Evolutionary conservation across 2,888 invertebrate species (phyloP).

Genomic region (Eristalis arbustorum): DNA sequence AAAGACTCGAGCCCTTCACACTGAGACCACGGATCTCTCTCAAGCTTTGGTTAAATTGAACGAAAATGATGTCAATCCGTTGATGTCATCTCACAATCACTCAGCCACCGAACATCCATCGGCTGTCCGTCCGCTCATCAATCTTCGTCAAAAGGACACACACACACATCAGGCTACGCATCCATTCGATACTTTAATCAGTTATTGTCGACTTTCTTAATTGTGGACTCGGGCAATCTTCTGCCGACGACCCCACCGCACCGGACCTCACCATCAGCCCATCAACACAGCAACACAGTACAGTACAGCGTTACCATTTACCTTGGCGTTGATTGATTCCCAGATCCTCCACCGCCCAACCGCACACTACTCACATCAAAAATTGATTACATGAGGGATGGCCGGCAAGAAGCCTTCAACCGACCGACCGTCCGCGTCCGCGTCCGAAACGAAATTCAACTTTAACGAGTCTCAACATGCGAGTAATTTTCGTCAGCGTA

Average conservation of each 20-base stretch:
- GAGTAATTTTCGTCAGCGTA: constrained; percentile 57
- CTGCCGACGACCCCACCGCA: too few species aligned
- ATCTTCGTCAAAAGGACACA: constrained; percentile 16
- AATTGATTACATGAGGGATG: constrained; percentile 52
- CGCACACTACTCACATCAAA: constrained; percentile 31
- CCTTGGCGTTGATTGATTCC: constrained; percentile 68
- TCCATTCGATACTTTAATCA: constrained; percentile 44
- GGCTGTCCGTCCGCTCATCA: constrained; percentile 20
- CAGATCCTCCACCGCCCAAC: constrained; percentile 32
- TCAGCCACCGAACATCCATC: not conserved
- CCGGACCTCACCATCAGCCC: constrained; percentile 22
- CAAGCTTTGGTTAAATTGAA: not conserved
- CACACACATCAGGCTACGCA: not conserved
- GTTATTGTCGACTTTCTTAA: constrained; percentile 62
- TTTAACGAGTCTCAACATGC: constrained; percentile 58
- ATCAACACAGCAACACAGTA: not conserved
- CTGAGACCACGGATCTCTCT: not conserved
- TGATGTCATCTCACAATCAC: not conserved
- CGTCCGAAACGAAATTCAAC: constrained; percentile 25
- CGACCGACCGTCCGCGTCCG: not conserved
- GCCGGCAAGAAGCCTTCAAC: constrained; percentile 35
- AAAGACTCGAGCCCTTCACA: not conserved
- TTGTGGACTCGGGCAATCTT: constrained; percentile 18
- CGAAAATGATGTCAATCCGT: not conserved
- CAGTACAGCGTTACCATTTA: constrained; percentile 13